Evolutionary conservation across 2,797 vertebrate genomes (phyloP), one percentile per base, ranked within the genome.

Genomic region (Sphenodon punctatus): DNA sequence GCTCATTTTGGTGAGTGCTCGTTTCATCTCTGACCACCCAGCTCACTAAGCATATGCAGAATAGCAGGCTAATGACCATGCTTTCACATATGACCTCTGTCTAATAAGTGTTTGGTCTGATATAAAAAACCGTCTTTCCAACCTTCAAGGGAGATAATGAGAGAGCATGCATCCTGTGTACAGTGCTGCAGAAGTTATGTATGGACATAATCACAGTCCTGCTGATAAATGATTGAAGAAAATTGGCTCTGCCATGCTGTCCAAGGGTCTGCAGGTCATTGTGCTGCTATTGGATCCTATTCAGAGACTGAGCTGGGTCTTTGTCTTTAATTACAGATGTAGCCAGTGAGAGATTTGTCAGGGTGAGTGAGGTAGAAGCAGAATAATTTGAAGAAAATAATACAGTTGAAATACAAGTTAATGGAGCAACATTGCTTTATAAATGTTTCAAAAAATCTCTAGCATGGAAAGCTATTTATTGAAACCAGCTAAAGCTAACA

Each of bases 391-490:
- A 39, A 63, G 13, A 34, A 41, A 58, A 13, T 42, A 69, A 27
- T 32, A 13, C n/a, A n/a, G n/a, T 60, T 63, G 30, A 14, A 30
- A 14, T 23, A 23, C 25, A 41, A 49, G 43, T 79, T 32, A 17
- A 53, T 61, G 2, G 49, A 45, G 59, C 36, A 68, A 56, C 30
- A 42, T 20, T 68, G 58, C 55, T 60, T 25, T 67, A 51, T 43
- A 53, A 20, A 46, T 51, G 48, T 45, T 45, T 46, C 41, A 58
- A 6, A 19, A n/a, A 63, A 42, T 56, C 14, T 36, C 46, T 74
- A n/a, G 49, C 39, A 75, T 82, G 27, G 65, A 69, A 75, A 75
- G 22, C 68, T 71, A 46, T 56, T 63, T 78, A 70, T 56, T 65
- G n/a, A 75, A 56, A 55, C 14, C 56, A 12, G 23, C 48, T 55